These are phyloP conservation scores for Drosophila birchii DNA, from an alignment of 2,888 invertebrate genomes.

Conservation along the genomic window DNA sequence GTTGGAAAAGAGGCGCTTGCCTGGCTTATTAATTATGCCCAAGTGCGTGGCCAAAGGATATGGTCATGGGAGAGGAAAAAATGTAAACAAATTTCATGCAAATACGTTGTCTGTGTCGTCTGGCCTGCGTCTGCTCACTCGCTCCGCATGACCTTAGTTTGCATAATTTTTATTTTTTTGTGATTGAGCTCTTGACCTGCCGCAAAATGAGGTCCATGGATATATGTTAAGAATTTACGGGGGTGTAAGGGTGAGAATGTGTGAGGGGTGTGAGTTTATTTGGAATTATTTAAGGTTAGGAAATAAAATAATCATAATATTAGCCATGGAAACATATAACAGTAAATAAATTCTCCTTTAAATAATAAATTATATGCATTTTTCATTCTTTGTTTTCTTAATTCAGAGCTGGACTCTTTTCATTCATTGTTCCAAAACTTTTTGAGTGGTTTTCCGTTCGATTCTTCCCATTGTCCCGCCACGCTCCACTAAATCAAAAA, in stretches of 20 bases:
- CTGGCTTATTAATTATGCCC: conserved; percentile 79
- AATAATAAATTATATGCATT: background rate
- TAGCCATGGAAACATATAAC: too few relatives aligned
- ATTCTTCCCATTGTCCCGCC: conserved; percentile 33
- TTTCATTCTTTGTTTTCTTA: background rate
- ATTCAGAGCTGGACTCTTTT: background rate
- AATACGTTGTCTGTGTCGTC: conserved; percentile 48
- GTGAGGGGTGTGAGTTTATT: background rate
- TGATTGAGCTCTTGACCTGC: conserved; percentile 70
- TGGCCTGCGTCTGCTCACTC: conserved; percentile 32
- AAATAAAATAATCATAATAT: background rate
- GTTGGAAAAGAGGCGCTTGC: conserved; percentile 25
- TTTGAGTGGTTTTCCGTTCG: conserved; percentile 25
- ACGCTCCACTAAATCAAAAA: conserved; percentile 63
- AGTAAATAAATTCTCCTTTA: background rate
- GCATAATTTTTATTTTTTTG: conserved; percentile 59
- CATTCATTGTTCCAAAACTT: conserved; percentile 25
- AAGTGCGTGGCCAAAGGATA: conserved; percentile 78
- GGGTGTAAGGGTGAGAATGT: background rate
- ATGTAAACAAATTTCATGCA: conserved; percentile 67
- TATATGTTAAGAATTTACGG: conserved; percentile 10
- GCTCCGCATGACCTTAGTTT: conserved; percentile 72
- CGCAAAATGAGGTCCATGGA: conserved; percentile 46
- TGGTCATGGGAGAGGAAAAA: conserved; percentile 28
- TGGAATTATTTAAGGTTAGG: background rate